Evolutionary conservation across 2,797 vertebrate genomes (phyloP).

Genomic region (Clarias laeviceps): DNA sequence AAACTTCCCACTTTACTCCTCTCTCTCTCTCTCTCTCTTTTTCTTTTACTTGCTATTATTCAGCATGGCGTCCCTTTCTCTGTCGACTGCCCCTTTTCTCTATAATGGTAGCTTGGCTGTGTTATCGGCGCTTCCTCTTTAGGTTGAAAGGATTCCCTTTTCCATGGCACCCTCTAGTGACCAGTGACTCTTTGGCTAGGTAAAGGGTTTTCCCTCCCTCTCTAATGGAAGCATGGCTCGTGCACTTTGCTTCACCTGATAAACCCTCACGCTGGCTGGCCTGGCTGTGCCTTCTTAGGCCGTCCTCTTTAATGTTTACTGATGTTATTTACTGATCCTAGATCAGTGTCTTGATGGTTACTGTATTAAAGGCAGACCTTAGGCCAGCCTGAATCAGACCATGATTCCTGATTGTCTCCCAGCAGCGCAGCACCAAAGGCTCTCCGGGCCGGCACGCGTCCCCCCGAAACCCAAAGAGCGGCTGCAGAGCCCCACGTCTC

Average conservation of each 20-base stretch:
- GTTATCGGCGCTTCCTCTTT: conserved; percentile 11
- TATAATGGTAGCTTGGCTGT: conserved; percentile 43
- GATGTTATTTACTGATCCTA: conserved; percentile 19
- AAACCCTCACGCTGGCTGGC: conserved; percentile 28
- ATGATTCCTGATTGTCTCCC: conserved; percentile 84
- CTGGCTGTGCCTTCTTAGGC: conserved; percentile 13
- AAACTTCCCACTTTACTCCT: not conserved
- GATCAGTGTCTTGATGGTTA: conserved; percentile 39
- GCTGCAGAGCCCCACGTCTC: conserved; percentile 89
- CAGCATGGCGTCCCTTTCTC: conserved; percentile 37
- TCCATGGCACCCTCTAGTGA: conserved; percentile 67
- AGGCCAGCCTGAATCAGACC: conserved; percentile 54
- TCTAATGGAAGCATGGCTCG: conserved; percentile 43
- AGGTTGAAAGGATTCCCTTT: conserved; percentile 38
- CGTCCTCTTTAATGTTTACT: not conserved
- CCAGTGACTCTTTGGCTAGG: conserved; percentile 34
- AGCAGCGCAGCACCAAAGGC: conserved; percentile 83
- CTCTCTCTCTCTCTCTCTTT: not conserved
- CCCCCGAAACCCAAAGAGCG: conserved; percentile 98
- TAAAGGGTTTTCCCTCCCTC: not conserved
- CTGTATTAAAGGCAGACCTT: conserved; percentile 37
- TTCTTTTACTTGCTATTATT: conserved; percentile 44
- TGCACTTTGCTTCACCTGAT: conserved; percentile 29
- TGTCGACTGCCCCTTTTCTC: conserved; percentile 19
- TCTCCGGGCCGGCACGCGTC: conserved; percentile 83